These are phyloP conservation scores for Cyprinodon tularosa DNA, from an alignment of 2,113 vertebrate species.

Conservation along the genomic window DNA sequence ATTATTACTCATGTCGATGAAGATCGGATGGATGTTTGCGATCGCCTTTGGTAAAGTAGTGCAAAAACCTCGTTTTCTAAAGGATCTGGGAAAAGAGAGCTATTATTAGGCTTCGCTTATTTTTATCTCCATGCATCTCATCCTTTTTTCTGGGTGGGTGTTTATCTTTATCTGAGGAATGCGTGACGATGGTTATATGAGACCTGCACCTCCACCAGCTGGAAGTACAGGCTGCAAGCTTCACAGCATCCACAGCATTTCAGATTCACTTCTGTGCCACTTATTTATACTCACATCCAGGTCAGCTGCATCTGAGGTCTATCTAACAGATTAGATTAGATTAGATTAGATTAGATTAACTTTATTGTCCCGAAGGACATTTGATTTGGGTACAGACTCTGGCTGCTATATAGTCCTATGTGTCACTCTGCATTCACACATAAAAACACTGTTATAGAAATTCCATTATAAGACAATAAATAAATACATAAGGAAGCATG, in stretches of 20 bases:
- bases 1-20: constrained; percentile 69
- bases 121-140: background rate
- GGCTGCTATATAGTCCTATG: too few relatives aligned
- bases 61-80: background rate
- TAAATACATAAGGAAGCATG: too few relatives aligned
- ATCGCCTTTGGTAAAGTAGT: constrained; percentile 66
- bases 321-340: background rate
- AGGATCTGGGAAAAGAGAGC: background rate
- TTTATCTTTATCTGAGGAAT: constrained; percentile 31
- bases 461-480: too few relatives aligned
- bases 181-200: constrained; percentile 11
- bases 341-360: too few relatives aligned
- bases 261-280: background rate
- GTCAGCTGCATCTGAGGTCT: background rate
- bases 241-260: background rate
- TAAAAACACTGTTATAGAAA: too few relatives aligned
- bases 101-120: background rate
- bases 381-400: too few relatives aligned
- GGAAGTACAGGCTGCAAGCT: constrained; percentile 18
- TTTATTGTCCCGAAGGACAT: too few relatives aligned
- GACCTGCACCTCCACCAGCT: constrained; percentile 43
- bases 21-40: constrained; percentile 64
- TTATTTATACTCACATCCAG: background rate
- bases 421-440: too few relatives aligned
- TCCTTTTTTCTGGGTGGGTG: background rate